Base-by-base conservation (phyloP, 2,888 invertebrate species). In the Leptarthrus brevirostris region DNA sequence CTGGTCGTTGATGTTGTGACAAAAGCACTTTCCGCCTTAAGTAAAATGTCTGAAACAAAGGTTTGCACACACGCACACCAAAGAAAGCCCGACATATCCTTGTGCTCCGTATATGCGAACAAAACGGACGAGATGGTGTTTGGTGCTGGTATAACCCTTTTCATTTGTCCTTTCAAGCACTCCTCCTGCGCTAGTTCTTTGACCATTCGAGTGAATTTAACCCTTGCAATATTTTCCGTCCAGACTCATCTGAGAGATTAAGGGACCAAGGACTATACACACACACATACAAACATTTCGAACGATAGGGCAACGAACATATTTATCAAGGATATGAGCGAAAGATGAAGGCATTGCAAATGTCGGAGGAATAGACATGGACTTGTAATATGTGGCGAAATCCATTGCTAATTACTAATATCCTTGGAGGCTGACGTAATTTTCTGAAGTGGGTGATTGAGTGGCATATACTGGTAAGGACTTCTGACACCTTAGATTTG, bases 151-250 rank as follows among this genome's bases (percentile, higher is more conserved):
- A 82, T 80, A 81, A 82, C 82, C 81, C 82, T 82, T 81, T 82
- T 75, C 22, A 66, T 77, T 74, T 76, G 75, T 77, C 76, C 81
- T 79, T 77, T 74, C 77, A 73, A 75, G 79, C 77, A 79, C 78
- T 80, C 79, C 77, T 80, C 81, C 81, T 79, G 80, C 79, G 79
- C 16, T 80, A 79, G 79, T 79, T 79, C 81, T 82, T 82, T 82
- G 82, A 82, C 82, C 82, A 82, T 80, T 82, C 81, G 81, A 81
- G 81, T 82, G 80, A 81, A 81, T 79, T 81, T 80, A 82, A 82
- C 77, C 81, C 82, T 81, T 81, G 81, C 81, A 79, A 78, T 74
- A 75, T 77, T 66, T 40, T 73, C 76, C 76, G 77, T 76, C 77
- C 77, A 77, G 76, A 76, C 73, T 75, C 74, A 74, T 76, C 74